phyloP scores from a whole-genome alignment of 2,888 invertebrate species.

The Ornithoptera alexandrae region DNA sequence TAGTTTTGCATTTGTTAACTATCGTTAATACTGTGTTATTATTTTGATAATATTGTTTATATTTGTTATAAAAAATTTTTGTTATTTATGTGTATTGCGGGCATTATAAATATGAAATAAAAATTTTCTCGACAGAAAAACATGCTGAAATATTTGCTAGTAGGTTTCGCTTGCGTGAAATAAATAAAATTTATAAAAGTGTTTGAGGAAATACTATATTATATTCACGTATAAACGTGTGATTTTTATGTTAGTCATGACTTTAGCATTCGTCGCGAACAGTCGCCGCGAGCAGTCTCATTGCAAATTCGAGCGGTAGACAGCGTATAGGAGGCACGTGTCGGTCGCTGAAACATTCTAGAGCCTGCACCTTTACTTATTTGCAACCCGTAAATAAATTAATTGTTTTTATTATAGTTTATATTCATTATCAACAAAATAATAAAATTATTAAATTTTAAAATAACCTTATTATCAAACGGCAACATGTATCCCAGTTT shows the following conservation, averaged over 20 bases:
- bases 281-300: constrained; percentile 27
- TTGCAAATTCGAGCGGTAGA: constrained; percentile 28
- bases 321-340: constrained; percentile 9
- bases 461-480: no score
- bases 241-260: constrained; percentile 30
- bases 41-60: no score
- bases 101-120: no score
- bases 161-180: constrained; percentile 16
- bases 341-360: constrained; percentile 11
- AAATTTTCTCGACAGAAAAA: not conserved
- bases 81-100: no score
- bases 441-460: no score
- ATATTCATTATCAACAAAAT: not conserved
- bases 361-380: constrained; percentile 16
- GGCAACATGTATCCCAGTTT: no score
- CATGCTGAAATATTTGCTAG: constrained; percentile 3
- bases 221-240: constrained; percentile 27
- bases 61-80: no score
- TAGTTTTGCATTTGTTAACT: no score
- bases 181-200: constrained; percentile 31
- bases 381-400: constrained; percentile 12
- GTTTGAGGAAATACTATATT: constrained; percentile 24
- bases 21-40: no score
- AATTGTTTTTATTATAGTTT: not conserved
- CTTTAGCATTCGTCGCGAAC: constrained; percentile 28